phyloP scores from a whole-genome alignment of 2,113 vertebrate species.

The Ictidomys tridecemlineatus region DNA sequence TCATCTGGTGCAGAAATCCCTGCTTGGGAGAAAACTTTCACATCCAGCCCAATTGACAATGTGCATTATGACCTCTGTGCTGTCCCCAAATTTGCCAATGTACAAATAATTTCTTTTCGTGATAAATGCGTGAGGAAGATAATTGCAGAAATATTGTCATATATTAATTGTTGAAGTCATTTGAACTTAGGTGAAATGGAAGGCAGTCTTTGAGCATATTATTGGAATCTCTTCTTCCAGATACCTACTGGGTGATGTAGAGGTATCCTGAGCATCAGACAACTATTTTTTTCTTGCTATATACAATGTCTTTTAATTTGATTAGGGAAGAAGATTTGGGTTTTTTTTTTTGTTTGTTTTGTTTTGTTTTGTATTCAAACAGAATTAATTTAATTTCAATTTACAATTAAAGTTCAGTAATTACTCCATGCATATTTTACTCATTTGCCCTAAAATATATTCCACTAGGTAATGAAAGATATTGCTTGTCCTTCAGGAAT shows the following conservation, averaged over 20 bases:
- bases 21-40: background rate
- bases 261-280: background rate
- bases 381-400: constrained; percentile 16
- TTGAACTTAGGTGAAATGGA: background rate
- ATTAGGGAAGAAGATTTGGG: background rate
- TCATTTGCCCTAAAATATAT: constrained; percentile 51
- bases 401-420: constrained; percentile 25
- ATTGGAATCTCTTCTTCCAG: background rate
- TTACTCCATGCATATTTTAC: constrained; percentile 3
- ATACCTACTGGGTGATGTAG: background rate
- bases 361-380: background rate
- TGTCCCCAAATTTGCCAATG: background rate
- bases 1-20: background rate
- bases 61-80: background rate
- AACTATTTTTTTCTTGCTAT: background rate
- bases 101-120: background rate
- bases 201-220: background rate
- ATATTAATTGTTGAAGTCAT: background rate
- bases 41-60: background rate
- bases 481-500: constrained; percentile 68
- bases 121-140: background rate
- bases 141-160: background rate
- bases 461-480: background rate
- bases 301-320: background rate
- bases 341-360: no score